Conservation (phyloP, 2,888 invertebrate genomes). For the Trichopoda pennipes region DNA sequence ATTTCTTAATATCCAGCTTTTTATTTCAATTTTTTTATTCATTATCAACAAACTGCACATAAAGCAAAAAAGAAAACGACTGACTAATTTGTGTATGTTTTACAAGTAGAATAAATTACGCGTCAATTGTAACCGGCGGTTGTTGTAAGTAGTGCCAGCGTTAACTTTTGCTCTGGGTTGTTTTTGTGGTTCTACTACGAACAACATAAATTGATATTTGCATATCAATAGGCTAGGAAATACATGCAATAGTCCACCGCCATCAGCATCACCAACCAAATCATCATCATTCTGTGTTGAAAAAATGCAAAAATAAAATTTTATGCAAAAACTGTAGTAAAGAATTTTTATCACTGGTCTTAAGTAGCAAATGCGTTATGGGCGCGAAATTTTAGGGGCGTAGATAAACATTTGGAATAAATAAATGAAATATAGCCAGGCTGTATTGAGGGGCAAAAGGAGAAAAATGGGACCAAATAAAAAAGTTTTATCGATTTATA, state of each 20-base stretch:
- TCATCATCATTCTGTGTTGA: neutral
- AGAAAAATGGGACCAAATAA: slow-evolving; percentile 19
- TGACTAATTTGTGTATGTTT: slow-evolving; percentile 46
- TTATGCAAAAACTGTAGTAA: slow-evolving; percentile 13
- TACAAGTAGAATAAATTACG: slow-evolving; percentile 46
- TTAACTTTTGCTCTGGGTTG: slow-evolving; percentile 42
- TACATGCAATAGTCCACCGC: neutral
- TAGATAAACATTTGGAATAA: slow-evolving; percentile 20
- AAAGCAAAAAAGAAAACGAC: slow-evolving; percentile 35
- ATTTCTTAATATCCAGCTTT: neutral
- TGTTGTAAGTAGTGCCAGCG: slow-evolving; percentile 20
- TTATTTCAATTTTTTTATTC: too few species aligned
- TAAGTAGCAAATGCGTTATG: neutral
- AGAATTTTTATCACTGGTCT: slow-evolving; percentile 45
- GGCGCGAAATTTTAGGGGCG: neutral
- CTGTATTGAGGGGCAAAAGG: neutral
- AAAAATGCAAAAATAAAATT: slow-evolving; percentile 25
- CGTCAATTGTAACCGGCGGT: slow-evolving; percentile 42
- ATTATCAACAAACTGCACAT: slow-evolving; percentile 15
- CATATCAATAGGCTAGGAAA: slow-evolving; percentile 51
- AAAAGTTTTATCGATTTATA: too few species aligned
- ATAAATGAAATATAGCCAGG: slow-evolving; percentile 16
- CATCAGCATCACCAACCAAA: neutral
- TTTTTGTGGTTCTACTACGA: slow-evolving; percentile 46
- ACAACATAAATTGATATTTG: slow-evolving; percentile 60